phyloP scores from a whole-genome alignment of 1,140 invertebrate species.

The Drosophila athabasca region DNA sequence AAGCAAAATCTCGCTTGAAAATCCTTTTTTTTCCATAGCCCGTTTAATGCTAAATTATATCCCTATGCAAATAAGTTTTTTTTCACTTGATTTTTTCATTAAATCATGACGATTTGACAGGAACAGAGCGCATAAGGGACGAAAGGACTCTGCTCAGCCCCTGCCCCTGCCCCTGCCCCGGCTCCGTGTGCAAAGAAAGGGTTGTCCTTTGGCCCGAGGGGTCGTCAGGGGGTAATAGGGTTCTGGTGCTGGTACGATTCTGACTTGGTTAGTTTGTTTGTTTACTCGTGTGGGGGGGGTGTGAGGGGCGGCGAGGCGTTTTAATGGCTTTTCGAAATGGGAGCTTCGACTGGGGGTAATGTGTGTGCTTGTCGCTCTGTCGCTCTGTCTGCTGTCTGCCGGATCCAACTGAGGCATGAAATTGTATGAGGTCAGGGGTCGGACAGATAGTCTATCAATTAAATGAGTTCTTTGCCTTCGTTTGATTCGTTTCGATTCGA shows the following conservation, averaged over 20 bases:
- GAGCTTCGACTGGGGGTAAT: slow-evolving; percentile 27
- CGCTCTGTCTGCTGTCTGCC: slow-evolving; percentile 10
- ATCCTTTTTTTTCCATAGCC: slow-evolving; percentile 65
- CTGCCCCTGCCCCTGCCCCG: no score
- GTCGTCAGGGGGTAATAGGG: neutral
- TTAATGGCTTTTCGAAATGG: slow-evolving; percentile 59
- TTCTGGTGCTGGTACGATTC: neutral
- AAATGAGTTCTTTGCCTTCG: slow-evolving; percentile 16
- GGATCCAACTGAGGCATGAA: slow-evolving; percentile 36
- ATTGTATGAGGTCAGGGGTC: slow-evolving; percentile 49
- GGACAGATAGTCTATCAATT: no score
- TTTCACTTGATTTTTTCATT: slow-evolving; percentile 79
- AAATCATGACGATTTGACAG: slow-evolving; percentile 82
- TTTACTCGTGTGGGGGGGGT: slow-evolving; percentile 20
- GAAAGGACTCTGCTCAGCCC: slow-evolving; percentile 26
- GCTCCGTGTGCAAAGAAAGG: slow-evolving; percentile 48
- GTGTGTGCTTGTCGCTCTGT: slow-evolving; percentile 26
- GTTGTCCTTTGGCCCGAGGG: slow-evolving; percentile 38
- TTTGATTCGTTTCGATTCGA: slow-evolving; percentile 20
- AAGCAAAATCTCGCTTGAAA: slow-evolving; percentile 63
- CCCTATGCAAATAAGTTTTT: slow-evolving; percentile 80
- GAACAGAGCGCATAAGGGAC: slow-evolving; percentile 34
- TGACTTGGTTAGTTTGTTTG: slow-evolving; percentile 65
- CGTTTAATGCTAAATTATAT: slow-evolving; percentile 82
- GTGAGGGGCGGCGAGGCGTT: slow-evolving; percentile 12